Base-by-base conservation (phyloP, 1,140 invertebrate species). In the Homalodisca vitripennis region DNA sequence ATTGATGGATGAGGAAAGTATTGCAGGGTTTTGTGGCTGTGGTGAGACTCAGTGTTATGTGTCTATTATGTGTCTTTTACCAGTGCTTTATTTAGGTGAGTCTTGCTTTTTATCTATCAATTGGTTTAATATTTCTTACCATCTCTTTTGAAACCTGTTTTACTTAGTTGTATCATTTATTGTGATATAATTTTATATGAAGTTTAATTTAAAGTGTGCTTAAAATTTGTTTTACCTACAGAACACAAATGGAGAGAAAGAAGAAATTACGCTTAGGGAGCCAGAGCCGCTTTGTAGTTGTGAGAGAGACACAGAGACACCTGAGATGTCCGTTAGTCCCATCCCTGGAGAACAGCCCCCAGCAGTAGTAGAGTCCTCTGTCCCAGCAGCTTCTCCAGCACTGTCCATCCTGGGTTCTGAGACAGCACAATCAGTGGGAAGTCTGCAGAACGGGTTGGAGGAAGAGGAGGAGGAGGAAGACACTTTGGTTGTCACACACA, bases 161-260 rank as follows among this genome's bases (percentile, higher is more conserved):
- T n/a, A n/a, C n/a, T n/a, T n/a, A n/a, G n/a, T n/a, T n/a, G n/a
- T n/a, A n/a, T n/a, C n/a, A n/a, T n/a, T n/a, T n/a, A n/a, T n/a
- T n/a, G n/a, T n/a, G n/a, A n/a, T n/a, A n/a, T n/a, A n/a, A n/a
- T n/a, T n/a, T n/a, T n/a, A n/a, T n/a, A n/a, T n/a, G n/a, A n/a
- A n/a, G n/a, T n/a, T n/a, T n/a, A n/a, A n/a, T n/a, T n/a, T n/a
- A n/a, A n/a, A n/a, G n/a, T n/a, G n/a, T 41, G 6, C 17, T 41
- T 17, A 41, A 41, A 41, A 41, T 10, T 17, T 41, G 34, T 12
- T 67, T 27, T 53, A 27, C 22, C 1, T 68, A 30, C 51, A 68
- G 67, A 77, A 77, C 66, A 73, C 76, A 27, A 73, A 71, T 22
- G 75, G 75, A 53, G 77, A 77, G 66, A 73, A 73, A 62, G 74